Conservation (phyloP, 2,888 invertebrate species). For the Halocaridina rubra region DNA sequence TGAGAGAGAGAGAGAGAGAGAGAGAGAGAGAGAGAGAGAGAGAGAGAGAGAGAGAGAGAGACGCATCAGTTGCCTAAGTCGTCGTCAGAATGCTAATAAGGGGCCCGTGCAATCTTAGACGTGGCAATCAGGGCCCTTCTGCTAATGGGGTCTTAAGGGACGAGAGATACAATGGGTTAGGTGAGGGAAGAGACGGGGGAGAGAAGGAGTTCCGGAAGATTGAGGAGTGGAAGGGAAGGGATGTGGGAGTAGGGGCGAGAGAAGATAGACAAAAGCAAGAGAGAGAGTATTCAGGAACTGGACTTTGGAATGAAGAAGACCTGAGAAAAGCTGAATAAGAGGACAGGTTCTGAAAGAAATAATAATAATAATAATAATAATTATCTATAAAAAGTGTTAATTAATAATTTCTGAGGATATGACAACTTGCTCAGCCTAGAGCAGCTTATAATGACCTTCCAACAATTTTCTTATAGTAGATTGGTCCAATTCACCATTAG, state of each 20-base stretch:
- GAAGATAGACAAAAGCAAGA: background rate
- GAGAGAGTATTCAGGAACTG: background rate
- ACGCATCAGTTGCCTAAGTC: slow-evolving; percentile 44
- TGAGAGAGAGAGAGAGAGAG: slow-evolving; percentile 4
- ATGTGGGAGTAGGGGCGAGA: background rate
- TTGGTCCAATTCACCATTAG: no score
- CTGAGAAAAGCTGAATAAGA: background rate
- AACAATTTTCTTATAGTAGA: no score
- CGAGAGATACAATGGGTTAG: background rate
- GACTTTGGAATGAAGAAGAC: background rate
- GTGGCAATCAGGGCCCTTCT: slow-evolving; percentile 45
- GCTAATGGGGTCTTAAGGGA: slow-evolving; percentile 54
- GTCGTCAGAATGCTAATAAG: slow-evolving; percentile 57
- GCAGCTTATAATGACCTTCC: no score
- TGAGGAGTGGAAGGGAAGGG: background rate
- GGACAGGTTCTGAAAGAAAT: no score
- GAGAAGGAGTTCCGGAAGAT: background rate
- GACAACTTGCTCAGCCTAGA: no score
- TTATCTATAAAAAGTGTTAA: no score
- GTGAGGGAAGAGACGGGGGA: background rate
- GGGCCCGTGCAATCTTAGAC: slow-evolving; percentile 42
- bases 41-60: slow-evolving; percentile 5
- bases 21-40: slow-evolving; percentile 15
- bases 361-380: no score
- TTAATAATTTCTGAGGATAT: no score